Conservation (phyloP, 1,140 invertebrate genomes). For the Calephelis nemesis region DNA sequence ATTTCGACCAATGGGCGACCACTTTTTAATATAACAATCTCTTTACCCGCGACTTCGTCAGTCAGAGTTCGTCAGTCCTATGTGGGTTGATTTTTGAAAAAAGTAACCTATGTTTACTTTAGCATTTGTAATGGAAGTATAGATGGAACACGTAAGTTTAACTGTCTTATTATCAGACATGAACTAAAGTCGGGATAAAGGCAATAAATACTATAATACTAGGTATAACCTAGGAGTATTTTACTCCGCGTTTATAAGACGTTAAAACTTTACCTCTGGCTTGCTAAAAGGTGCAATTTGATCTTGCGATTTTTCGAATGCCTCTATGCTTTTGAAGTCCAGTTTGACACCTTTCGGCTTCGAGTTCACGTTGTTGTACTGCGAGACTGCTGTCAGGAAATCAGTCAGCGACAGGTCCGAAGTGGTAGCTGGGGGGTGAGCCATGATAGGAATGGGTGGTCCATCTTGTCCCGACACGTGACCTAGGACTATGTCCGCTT, state of each 20-base stretch:
- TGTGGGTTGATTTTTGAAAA: too few species aligned
- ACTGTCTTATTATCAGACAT: too few species aligned
- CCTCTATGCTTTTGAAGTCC: conserved; percentile 92
- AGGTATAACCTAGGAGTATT: neutral
- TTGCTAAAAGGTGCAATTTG: conserved; percentile 67
- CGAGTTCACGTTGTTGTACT: conserved; percentile 67
- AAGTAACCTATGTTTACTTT: too few species aligned
- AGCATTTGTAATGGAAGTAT: too few species aligned
- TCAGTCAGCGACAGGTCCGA: conserved; percentile 89
- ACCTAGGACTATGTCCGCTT: conserved; percentile 92
- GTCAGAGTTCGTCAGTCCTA: too few species aligned
- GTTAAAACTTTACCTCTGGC: conserved; percentile 42
- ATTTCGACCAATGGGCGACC: too few species aligned
- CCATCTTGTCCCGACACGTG: conserved; percentile 70
- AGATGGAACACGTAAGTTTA: too few species aligned
- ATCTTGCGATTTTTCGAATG: conserved; percentile 83
- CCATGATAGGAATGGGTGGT: conserved; percentile 88
- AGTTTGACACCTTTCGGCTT: conserved; percentile 87
- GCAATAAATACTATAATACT: too few species aligned
- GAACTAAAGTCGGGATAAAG: too few species aligned
- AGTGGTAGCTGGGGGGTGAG: conserved; percentile 85
- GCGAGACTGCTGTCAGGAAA: conserved; percentile 83
- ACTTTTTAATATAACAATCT: too few species aligned
- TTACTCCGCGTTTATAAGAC: neutral
- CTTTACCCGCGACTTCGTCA: too few species aligned